A percentile compares a stretch with the other conserved stretches of the same genome.
phyloP scores from a whole-genome alignment of 2,797 vertebrate species.

The Argentina silus region DNA sequence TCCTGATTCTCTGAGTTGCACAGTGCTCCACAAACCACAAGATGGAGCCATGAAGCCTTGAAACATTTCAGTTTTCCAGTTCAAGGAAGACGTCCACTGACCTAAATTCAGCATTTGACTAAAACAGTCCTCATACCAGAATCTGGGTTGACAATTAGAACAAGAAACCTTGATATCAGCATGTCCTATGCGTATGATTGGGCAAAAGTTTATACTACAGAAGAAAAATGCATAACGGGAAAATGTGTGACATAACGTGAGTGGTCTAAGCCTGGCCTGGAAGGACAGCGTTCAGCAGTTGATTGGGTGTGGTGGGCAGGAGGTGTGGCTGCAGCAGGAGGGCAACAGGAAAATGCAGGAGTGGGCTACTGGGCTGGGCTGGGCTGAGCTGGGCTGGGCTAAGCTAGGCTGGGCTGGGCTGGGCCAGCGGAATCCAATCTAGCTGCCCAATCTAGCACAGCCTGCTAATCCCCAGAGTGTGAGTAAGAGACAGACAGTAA shows the following conservation, averaged over 20 bases:
- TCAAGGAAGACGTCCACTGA: slow-evolving; percentile 30
- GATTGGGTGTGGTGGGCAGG: neutral
- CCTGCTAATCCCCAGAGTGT: slow-evolving; percentile 56
- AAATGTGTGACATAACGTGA: slow-evolving; percentile 34
- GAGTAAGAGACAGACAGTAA: neutral
- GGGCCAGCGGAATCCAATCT: slow-evolving; percentile 24
- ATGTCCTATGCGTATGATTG: neutral
- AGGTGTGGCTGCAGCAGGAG: slow-evolving; percentile 16
- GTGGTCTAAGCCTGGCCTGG: neutral
- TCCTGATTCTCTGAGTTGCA: slow-evolving; percentile 1
- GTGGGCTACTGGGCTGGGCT: slow-evolving; percentile 20
- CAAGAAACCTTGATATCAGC: neutral
- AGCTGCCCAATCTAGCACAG: slow-evolving; percentile 45
- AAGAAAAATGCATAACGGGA: slow-evolving; percentile 8
- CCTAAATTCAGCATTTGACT: slow-evolving; percentile 27
- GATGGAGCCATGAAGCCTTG: slow-evolving; percentile 59
- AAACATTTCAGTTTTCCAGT: neutral
- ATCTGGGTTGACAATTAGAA: neutral
- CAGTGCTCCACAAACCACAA: slow-evolving; percentile 46
- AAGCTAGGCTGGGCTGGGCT: neutral
- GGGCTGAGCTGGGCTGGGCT: slow-evolving; percentile 20
- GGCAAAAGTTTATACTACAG: neutral
- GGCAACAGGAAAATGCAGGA: slow-evolving; percentile 29
- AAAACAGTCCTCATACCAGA: slow-evolving; percentile 10
- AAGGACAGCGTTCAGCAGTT: neutral